phyloP scores from a whole-genome alignment of 1,140 invertebrate genomes.

The Pinna nobilis region DNA sequence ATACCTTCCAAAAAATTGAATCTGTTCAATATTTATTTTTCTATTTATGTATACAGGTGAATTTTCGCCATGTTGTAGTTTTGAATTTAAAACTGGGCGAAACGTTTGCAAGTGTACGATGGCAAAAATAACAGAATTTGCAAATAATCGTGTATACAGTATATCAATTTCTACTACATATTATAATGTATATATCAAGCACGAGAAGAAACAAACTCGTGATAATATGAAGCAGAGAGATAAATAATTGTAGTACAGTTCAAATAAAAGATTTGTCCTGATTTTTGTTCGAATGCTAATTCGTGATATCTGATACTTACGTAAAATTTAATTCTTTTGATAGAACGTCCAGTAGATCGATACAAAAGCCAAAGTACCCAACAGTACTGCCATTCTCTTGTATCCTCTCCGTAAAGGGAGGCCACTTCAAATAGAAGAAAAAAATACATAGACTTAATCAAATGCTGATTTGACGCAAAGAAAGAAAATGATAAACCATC shows the following conservation, averaged over 20 bases:
- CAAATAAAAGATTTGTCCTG: too few relatives aligned
- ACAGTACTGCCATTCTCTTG: slow-evolving; percentile 20
- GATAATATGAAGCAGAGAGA: too few relatives aligned
- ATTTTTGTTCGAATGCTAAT: not conserved
- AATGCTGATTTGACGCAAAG: too few relatives aligned
- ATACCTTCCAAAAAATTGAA: slow-evolving; percentile 25
- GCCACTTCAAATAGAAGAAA: slow-evolving; percentile 41
- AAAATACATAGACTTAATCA: not conserved
- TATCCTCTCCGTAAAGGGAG: slow-evolving; percentile 37
- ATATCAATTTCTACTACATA: not conserved
- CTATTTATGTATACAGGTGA: not conserved
- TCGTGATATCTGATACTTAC: slow-evolving; percentile 18
- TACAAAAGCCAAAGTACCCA: slow-evolving; percentile 42
- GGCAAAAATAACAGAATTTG: too few relatives aligned
- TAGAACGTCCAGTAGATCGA: slow-evolving; percentile 47
- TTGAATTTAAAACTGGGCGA: too few relatives aligned
- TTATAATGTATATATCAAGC: too few relatives aligned
- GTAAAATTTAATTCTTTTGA: slow-evolving; percentile 49
- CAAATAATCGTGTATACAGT: not conserved
- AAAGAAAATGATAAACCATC: not conserved
- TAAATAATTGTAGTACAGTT: too few relatives aligned
- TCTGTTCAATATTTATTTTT: not conserved
- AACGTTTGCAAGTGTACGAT: too few relatives aligned
- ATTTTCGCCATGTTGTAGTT: not conserved
- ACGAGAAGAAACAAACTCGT: too few relatives aligned